These are phyloP conservation scores for Drosophila subpulchrella DNA, from an alignment of 1,140 invertebrate genomes.

Conservation along the genomic window DNA sequence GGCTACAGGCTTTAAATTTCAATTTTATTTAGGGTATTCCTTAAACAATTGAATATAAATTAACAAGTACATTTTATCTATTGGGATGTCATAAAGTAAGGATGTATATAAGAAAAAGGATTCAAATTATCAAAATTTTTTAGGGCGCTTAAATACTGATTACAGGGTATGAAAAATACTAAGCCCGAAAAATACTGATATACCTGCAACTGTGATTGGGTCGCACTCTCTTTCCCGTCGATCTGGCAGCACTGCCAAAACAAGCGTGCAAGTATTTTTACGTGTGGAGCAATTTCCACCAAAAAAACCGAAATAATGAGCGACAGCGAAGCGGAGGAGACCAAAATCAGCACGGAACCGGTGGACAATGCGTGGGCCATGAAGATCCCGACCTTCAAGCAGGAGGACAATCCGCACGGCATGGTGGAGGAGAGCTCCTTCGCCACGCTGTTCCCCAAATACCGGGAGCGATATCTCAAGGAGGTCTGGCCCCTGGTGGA, in stretches of 20 bases:
- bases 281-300: neutral
- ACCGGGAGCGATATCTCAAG: slow-evolving; percentile 97
- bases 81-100: too few species aligned
- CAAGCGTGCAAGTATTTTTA: slow-evolving; percentile 51
- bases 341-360: slow-evolving; percentile 84
- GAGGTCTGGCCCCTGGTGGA: slow-evolving; percentile 98
- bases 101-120: too few species aligned
- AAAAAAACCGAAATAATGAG: slow-evolving; percentile 48
- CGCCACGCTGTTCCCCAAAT: slow-evolving; percentile 90
- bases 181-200: neutral
- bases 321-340: slow-evolving; percentile 63
- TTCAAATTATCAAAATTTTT: too few species aligned
- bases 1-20: too few species aligned
- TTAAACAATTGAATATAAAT: too few species aligned
- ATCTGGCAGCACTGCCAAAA: slow-evolving; percentile 26
- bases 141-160: too few species aligned
- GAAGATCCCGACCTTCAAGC: slow-evolving; percentile 95
- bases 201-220: neutral
- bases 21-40: too few species aligned
- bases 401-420: slow-evolving; percentile 95
- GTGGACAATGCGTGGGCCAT: slow-evolving; percentile 94
- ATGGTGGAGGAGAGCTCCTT: slow-evolving; percentile 89
- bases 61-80: too few species aligned
- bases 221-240: neutral
- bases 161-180: neutral